Conservation (phyloP, 2,113 vertebrate genomes). For the cattle (Bos taurus) region DNA sequence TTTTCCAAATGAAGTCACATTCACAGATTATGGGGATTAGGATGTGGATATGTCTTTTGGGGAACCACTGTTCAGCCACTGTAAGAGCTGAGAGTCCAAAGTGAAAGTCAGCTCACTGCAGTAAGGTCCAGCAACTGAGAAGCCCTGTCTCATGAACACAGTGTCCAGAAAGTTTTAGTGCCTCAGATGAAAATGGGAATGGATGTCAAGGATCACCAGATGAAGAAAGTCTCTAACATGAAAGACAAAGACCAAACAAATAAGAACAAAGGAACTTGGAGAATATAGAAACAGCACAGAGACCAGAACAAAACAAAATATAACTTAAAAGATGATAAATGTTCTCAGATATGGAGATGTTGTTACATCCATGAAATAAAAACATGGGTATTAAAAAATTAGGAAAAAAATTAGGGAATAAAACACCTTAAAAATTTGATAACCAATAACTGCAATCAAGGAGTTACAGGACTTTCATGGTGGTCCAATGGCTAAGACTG, state of each 20-base stretch:
- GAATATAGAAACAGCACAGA: not conserved
- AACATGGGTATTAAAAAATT: not conserved
- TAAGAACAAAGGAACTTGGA: not conserved
- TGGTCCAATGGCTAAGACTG: not conserved
- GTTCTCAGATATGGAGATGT: not conserved
- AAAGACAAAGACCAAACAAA: not conserved
- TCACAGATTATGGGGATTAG: not conserved
- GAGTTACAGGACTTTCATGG: not conserved
- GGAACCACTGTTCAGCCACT: not conserved
- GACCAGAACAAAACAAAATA: not conserved
- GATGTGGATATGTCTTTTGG: not conserved
- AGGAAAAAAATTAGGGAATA: not conserved
- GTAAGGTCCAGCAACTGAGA: not conserved
- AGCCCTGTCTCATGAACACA: not conserved
- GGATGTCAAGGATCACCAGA: not conserved
- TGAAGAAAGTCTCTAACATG: not conserved
- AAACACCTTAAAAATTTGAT: not conserved
- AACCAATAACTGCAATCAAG: not conserved
- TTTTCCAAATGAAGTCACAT: not conserved
- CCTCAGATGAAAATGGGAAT: not conserved
- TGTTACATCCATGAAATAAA: not conserved
- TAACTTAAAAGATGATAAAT: not conserved
- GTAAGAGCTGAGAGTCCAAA: not conserved
- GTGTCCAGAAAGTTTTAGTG: not conserved
- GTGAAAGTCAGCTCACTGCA: not conserved